Base-by-base conservation (phyloP, 2,888 invertebrate genomes). In the Acanthosepion pharaonis region DNA sequence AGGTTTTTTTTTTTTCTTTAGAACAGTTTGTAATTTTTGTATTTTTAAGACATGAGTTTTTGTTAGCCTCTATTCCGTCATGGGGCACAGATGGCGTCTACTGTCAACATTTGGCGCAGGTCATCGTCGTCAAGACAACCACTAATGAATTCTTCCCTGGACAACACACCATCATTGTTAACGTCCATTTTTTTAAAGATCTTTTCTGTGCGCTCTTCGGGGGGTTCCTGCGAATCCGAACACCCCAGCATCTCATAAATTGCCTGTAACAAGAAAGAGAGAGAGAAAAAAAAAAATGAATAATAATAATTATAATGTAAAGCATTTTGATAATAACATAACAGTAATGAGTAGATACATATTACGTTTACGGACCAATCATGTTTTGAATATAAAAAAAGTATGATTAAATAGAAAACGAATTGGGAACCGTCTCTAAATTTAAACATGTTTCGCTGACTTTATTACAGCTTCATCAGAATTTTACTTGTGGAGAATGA, bases 181-280 rank as follows among this genome's bases (percentile, higher is more conserved):
- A 99, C 99, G 97, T 99, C 99, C 99, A 99, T 99, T 98, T 99
- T 99, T 95, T 99, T 99, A 98, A 99, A 99, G 97, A 99, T 99
- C 98, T 99, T 99, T 98, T 99, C 99, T 96, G 99, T 99, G 96
- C 99, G 98, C 97, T 99, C 99, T 97, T 99, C 99, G 55, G 99
- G 99, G 48, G 99, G 99, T 95, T 98, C 97, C 97, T 99, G 99
- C 92, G 97, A 96, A 94, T 97, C 96, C 94, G 96, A 96, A 96
- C 99, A 99, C 95, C 99, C 99, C 96, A 99, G 98, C 99, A 99
- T 99, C 98, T 99, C 99, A 98, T 99, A 99, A 98, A 99, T 99
- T 96, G 99, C 99, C 99, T 99, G 98, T 93, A 98, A 98, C 96
- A 95, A 94, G 25, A 64, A 94, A 95, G 94, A 48, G 91, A 92